phyloP scores from a whole-genome alignment of 2,888 invertebrate species.

The Diabrotica balteata region DNA sequence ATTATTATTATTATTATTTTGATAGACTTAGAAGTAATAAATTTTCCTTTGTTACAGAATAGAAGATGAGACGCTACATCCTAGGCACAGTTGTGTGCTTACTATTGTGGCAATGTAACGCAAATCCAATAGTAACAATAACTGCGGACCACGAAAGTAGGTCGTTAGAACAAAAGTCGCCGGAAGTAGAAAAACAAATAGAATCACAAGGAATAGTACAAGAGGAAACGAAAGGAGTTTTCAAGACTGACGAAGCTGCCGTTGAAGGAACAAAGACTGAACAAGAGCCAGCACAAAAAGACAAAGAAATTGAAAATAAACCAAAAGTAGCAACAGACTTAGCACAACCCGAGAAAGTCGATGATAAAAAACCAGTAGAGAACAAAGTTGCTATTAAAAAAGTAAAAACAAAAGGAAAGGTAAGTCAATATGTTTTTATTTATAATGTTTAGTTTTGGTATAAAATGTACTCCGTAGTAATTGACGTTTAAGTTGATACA shows the following conservation, averaged over 20 bases:
- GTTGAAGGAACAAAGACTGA: constrained; percentile 17
- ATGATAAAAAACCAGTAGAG: constrained; percentile 15
- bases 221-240: constrained; percentile 50
- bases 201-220: constrained; percentile 49
- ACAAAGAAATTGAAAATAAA: constrained; percentile 6
- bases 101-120: constrained; percentile 46
- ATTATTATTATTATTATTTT: too few species aligned
- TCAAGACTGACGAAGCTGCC: constrained; percentile 28
- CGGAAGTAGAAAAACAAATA: constrained; percentile 27
- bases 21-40: too few species aligned
- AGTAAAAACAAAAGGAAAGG: constrained; percentile 31
- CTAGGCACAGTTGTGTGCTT: constrained; percentile 53
- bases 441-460: background rate
- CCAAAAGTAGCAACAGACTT: constrained; percentile 6
- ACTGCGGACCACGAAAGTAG: constrained; percentile 42
- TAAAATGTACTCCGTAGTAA: too few species aligned
- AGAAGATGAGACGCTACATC: constrained; percentile 53
- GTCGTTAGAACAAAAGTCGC: constrained; percentile 13
- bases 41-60: constrained; percentile 26
- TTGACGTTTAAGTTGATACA: too few species aligned
- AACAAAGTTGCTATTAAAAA: constrained; percentile 16
- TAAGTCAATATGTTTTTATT: background rate
- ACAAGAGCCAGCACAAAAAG: constrained; percentile 24
- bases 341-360: constrained; percentile 17
- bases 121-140: constrained; percentile 47